Conservation (phyloP, 2,797 vertebrate genomes). For the Xenentodon cancila region DNA sequence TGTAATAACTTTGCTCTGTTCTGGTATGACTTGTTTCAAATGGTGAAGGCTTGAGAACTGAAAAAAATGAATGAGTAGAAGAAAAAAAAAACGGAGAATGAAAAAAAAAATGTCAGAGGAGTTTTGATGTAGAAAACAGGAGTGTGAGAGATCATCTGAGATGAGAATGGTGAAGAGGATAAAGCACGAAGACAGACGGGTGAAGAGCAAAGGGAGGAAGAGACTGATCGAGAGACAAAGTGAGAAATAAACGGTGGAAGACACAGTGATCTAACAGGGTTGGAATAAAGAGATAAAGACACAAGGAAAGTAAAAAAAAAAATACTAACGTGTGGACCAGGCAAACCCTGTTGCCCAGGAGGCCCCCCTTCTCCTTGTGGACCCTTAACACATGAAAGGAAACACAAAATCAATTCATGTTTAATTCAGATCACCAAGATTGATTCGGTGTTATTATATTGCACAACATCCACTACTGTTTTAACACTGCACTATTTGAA, state of each 20-base stretch:
- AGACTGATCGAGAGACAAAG: neutral
- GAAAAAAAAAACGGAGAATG: constrained; percentile 6
- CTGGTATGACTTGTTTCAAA: constrained; percentile 9
- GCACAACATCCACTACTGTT: neutral
- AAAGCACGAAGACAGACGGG: constrained; percentile 8
- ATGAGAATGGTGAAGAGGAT: constrained; percentile 12
- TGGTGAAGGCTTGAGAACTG: neutral
- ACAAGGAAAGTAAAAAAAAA: neutral
- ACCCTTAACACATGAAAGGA: constrained; percentile 80
- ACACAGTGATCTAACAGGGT: constrained; percentile 6
- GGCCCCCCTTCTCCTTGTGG: constrained; percentile 93
- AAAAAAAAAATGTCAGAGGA: constrained; percentile 10
- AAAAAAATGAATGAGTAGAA: neutral
- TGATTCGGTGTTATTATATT: neutral
- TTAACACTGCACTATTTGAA: neutral
- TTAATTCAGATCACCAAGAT: neutral
- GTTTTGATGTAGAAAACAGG: constrained; percentile 45
- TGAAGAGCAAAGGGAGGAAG: constrained; percentile 3
- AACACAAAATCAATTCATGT: constrained; percentile 19
- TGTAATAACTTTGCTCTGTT: constrained; percentile 14
- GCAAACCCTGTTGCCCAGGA: constrained; percentile 91
- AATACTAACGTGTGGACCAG: constrained; percentile 90
- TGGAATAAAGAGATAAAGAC: neutral
- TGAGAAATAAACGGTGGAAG: neutral
- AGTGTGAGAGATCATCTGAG: constrained; percentile 14